Evolutionary conservation across 2,888 invertebrate species (phyloP), one percentile per base, ranked within the genome.

Genomic region (Orthonevra nobilis): DNA sequence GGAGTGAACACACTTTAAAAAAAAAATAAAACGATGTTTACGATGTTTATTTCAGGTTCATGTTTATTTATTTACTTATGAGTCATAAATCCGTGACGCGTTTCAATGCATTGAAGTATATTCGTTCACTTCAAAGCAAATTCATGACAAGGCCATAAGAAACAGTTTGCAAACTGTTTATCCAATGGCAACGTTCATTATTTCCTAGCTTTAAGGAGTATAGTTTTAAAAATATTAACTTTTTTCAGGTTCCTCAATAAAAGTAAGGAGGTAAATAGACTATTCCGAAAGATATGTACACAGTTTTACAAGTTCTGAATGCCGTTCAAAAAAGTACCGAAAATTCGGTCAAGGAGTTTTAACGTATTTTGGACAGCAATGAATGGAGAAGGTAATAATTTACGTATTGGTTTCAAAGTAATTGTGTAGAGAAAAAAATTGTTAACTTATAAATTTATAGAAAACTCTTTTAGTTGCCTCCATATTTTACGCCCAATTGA

Each of bases 191-290:
- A 54, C 38, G 19, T 56, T 17, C 40, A 40, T 17, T 56, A 30
- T 40, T 40, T 15, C 28, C 40, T 28, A 40, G 56, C 40, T 19
- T n/a, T 40, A 28, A 56, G 56, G 40, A 56, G 30, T 28, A 42
- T 30, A 30, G 15, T 10, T n/a, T 28, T 12, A 10, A 28, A 40
- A 40, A 30, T 40, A 28, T 9, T n/a, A 7, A 12, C 7, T 7
- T 56, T 56, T 14, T 7, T 56, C 17, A 40, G 28, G 9, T 40
- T 36, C n/a, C 10, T 42, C 2, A 40, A 20, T 17, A 42, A 42
- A 30, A 56, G 6, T 7, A 30, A 30, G 19, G 56, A 56, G 20
- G 40, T 30, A 1, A 42, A 30, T 40, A 9, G 40, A 17, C 17
- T 40, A 10, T 40, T 28, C 12, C 17, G 28, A 23, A 54, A 54